These are phyloP conservation scores for Cepphus grylle DNA, from an alignment of 2,113 vertebrate genomes.

Conservation along the genomic window DNA sequence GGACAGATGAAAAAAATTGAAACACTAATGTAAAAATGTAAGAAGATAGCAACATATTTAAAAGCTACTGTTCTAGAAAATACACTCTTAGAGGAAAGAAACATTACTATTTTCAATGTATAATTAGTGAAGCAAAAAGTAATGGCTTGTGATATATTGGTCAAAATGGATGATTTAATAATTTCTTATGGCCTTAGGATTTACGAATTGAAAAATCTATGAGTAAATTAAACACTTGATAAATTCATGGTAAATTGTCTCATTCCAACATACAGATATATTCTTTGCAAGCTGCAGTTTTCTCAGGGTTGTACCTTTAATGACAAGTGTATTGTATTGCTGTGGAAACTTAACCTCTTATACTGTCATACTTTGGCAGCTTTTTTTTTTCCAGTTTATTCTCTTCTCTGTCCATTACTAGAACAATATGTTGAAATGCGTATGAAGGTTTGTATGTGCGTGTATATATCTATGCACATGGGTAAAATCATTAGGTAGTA, in stretches of 20 bases:
- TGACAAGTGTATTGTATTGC: not conserved
- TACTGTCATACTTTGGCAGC: fast-evolving
- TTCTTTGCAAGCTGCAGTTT: not conserved
- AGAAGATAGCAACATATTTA: not conserved
- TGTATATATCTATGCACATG: not conserved
- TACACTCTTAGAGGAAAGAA: not conserved
- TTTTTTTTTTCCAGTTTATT: not conserved
- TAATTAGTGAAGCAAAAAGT: not conserved
- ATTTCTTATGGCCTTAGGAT: not conserved
- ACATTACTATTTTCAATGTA: not conserved
- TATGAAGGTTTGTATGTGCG: not conserved
- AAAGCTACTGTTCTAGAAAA: not conserved
- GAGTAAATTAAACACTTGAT: not conserved
- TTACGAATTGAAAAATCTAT: not conserved
- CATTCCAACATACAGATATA: not conserved
- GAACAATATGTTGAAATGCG: not conserved
- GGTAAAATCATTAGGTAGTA: not conserved
- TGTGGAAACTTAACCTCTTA: not conserved
- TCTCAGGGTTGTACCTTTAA: not conserved
- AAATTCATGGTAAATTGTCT: not conserved
- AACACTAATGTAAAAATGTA: not conserved
- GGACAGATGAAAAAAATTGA: not conserved
- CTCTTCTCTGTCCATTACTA: not conserved
- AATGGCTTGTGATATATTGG: not conserved
- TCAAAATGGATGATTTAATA: not conserved